Conservation (phyloP, 2,797 vertebrate genomes). For the Triplophysa bombifrons region DNA sequence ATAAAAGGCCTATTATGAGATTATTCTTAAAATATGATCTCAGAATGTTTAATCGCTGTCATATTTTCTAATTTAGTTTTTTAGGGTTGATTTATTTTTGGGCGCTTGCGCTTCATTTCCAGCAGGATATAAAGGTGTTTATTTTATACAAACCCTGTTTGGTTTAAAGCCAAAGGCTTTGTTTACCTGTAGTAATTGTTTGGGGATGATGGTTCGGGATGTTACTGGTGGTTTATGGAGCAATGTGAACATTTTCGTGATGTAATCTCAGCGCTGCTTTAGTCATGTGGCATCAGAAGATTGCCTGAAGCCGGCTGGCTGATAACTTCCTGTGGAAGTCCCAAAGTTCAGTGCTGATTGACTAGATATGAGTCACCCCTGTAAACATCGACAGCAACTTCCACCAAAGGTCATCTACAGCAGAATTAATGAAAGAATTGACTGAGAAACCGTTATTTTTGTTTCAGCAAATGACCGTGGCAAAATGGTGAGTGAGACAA, state of each 20-base stretch:
- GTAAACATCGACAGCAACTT: constrained; percentile 40
- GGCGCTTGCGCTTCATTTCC: neutral
- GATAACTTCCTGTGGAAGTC: constrained; percentile 38
- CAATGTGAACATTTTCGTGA: constrained; percentile 20
- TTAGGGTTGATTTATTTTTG: neutral
- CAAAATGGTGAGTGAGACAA: neutral
- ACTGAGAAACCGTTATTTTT: constrained; percentile 5
- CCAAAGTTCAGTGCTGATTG: constrained; percentile 28
- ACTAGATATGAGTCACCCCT: constrained; percentile 26
- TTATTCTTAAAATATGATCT: no score
- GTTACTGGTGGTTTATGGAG: constrained; percentile 8
- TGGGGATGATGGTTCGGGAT: neutral
- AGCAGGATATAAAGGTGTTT: neutral
- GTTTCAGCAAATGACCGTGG: neutral
- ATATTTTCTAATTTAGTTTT: neutral
- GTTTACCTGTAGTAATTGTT: neutral
- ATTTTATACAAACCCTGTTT: neutral
- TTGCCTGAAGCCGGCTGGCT: constrained; percentile 47
- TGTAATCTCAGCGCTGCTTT: constrained; percentile 41
- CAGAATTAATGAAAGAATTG: neutral
- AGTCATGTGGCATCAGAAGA: constrained; percentile 52
- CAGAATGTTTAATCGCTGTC: neutral
- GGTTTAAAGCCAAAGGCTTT: neutral
- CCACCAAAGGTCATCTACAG: constrained; percentile 21
- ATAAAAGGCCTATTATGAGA: neutral